A percentile compares a stretch with the other conserved stretches of the same genome.
phyloP scores from a whole-genome alignment of 2,888 invertebrate genomes.

The Dasysyrphus tricinctus region DNA sequence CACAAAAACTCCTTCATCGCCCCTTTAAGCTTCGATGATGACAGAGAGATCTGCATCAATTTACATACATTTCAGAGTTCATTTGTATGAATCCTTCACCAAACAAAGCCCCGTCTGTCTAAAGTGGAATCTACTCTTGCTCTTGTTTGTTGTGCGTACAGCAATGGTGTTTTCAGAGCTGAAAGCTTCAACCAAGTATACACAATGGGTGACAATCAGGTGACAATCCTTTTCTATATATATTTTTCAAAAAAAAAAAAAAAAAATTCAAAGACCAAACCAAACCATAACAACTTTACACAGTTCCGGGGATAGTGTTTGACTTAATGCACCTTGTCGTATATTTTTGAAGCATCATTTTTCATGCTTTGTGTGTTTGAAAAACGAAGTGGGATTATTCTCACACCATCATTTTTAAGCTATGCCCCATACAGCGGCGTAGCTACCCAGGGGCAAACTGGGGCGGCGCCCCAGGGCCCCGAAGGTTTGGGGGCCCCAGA shows the following conservation, averaged over 20 bases:
- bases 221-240: slow-evolving; percentile 68
- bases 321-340: slow-evolving; percentile 71
- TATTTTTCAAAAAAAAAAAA: slow-evolving; percentile 8
- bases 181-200: slow-evolving; percentile 47
- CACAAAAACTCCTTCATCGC: slow-evolving; percentile 54
- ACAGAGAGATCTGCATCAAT: slow-evolving; percentile 72
- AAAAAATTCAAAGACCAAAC: slow-evolving; percentile 40
- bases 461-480: too few species aligned
- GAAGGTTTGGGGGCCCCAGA: too few species aligned
- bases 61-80: slow-evolving; percentile 73
- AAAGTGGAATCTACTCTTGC: slow-evolving; percentile 67
- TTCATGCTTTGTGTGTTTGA: slow-evolving; percentile 66
- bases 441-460: too few species aligned
- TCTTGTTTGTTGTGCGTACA: slow-evolving; percentile 62
- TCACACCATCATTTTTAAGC: slow-evolving; percentile 19
- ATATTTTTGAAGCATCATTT: slow-evolving; percentile 73
- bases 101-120: slow-evolving; percentile 72
- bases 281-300: slow-evolving; percentile 57
- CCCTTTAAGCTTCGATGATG: slow-evolving; percentile 43
- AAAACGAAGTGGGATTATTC: slow-evolving; percentile 60
- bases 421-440: too few species aligned
- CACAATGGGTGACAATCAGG: slow-evolving; percentile 74
- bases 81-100: slow-evolving; percentile 73
- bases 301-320: slow-evolving; percentile 62
- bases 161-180: slow-evolving; percentile 37